Base-by-base conservation (phyloP, 2,797 vertebrate genomes). In the Aplochiton taeniatus region DNA sequence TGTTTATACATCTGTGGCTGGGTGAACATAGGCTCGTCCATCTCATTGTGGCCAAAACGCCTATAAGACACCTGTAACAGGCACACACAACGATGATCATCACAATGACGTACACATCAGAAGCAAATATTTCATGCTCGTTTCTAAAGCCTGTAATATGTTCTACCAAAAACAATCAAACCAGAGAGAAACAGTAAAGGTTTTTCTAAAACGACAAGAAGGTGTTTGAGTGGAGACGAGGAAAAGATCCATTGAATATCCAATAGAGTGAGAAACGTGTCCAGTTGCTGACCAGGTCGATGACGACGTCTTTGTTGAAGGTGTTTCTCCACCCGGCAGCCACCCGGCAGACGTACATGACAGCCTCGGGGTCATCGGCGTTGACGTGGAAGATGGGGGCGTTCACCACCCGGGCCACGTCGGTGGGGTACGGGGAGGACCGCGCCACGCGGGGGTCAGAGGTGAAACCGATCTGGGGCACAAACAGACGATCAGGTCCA, bases 381-480 rank as follows among this genome's bases (percentile, higher is more conserved):
- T 96, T 97, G 75, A 96, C 95, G 0, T 98, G 96, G 89, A 97
- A 97, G 75, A 97, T 97, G 43, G 95, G 95, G 0, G 95, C 95
- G 0, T 96, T 97, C 65, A 97, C 95, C 0, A 97, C 95, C 0
- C 94, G 92, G 8, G 95, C 95, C 0, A 96, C 94, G 0, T 96
- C 95, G 0, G 95, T 96, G 0, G 95, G 94, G 80, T 96, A 96
- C 0, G 94, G 94, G 0, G 95, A 96, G 58, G 95, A 96, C n/a
- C 94, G 93, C 1, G 95, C 95, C 90, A 97, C 92, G 0, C 94
- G 92, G 0, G 94, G 95, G 83, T 96, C 95, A 4, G 95, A 95
- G 1, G 95, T 97, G 78, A 97, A 97, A 66, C 95, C 96, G 0
- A 96, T 97, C 95, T 97, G 89, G 68, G 62, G 57, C 43, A 43